Base-by-base conservation (phyloP, 2,113 vertebrate genomes). In the Gila orcuttii region DNA sequence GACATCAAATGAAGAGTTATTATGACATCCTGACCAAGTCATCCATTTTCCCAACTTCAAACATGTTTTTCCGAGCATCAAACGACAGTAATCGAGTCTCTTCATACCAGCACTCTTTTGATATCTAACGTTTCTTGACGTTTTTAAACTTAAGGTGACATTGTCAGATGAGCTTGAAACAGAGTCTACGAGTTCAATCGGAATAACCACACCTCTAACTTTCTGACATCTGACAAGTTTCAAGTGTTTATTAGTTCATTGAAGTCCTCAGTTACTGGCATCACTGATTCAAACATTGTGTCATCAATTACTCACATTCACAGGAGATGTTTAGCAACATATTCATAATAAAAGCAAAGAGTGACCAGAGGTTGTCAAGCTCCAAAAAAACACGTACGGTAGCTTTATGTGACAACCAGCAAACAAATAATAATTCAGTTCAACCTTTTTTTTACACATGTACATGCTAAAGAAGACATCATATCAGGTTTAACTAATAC, bases 141-240 rank as follows among this genome's bases (percentile, higher is more conserved):
- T 80, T 52, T 79, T 78, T 85, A 82, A 60, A 68, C 76, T 74
- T 31, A 73, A 82, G 87, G 71, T 85, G 83, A 88, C 79, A 85
- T 50, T 57, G 74, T 47, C 47, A 60, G 76, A 69, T 78, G 73
- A 57, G 17, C 52, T 87, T 52, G 64, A 85, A 85, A 68, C n/a
- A 23, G 23, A 39, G 68, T n/a, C 47, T 60, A 28, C 66, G 71
- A 80, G 36, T 69, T 52, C 31, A 50, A 13, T 55, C 1, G 7
- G 11, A 12, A 19, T 17, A 71, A 45, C 47, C 8, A 28, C 3
- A 9, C 28, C 42, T 36, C 55, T 1, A 66, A 76, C 71, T 83
- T 68, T 57, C 52, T 36, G 64, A 71, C 62, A 55, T 39, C 19
- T 42, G 19, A 7, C 31, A 62, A 83, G 78, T 17, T 39, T 47